These are phyloP conservation scores for Glyphotaelius pellucidus DNA, from an alignment of 2,888 invertebrate species.

Conservation along the genomic window DNA sequence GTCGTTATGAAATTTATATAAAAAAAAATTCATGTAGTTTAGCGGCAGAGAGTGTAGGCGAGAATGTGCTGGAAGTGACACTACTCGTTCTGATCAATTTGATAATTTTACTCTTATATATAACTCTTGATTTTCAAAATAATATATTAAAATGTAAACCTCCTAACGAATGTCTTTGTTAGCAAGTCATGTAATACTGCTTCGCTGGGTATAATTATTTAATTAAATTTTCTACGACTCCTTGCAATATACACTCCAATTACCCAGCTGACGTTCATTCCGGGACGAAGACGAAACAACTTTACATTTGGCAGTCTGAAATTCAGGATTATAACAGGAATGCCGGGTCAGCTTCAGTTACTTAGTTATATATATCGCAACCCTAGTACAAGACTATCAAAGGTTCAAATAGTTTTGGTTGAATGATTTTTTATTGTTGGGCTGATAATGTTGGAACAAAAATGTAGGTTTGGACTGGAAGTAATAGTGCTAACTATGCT, in stretches of 20 bases:
- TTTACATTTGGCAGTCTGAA: neutral
- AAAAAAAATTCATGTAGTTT: too few species aligned
- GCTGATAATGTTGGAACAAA: too few species aligned
- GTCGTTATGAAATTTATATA: too few species aligned
- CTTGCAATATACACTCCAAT: neutral
- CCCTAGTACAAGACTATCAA: too few species aligned
- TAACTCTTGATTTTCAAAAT: neutral
- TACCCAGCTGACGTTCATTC: neutral
- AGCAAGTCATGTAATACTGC: neutral
- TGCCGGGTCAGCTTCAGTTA: neutral
- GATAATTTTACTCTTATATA: neutral
- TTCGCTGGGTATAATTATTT: neutral
- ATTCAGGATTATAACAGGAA: neutral
- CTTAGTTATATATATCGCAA: neutral
- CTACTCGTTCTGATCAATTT: neutral
- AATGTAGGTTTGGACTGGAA: too few species aligned
- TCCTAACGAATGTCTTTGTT: neutral
- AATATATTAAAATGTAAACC: neutral
- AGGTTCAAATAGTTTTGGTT: too few species aligned
- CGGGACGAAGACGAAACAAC: neutral
- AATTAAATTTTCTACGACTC: neutral
- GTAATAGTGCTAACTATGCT: too few species aligned
- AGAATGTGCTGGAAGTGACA: neutral
- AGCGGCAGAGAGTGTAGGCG: too few species aligned
- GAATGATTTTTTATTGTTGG: too few species aligned